These are phyloP conservation scores for Orthochromis indermauri DNA, from an alignment of 2,113 vertebrate genomes.

Conservation along the genomic window DNA sequence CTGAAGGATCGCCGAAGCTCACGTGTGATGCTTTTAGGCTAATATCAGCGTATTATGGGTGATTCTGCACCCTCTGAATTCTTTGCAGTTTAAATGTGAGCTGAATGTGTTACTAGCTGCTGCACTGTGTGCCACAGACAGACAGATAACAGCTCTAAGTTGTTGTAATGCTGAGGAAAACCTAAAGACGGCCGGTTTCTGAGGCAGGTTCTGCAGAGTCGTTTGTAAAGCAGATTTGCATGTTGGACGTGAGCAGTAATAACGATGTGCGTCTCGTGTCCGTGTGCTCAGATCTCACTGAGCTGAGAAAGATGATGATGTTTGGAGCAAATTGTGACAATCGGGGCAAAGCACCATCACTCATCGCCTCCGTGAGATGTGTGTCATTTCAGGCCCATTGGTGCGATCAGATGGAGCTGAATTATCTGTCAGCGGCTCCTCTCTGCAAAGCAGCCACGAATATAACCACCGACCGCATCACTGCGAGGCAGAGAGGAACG, in stretches of 20 bases:
- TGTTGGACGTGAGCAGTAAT: background rate
- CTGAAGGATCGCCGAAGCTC: too few species aligned
- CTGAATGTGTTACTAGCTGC: background rate
- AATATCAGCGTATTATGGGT: accelerated
- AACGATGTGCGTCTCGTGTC: background rate
- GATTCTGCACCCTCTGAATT: background rate
- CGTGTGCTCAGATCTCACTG: background rate
- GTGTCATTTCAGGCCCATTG: background rate
- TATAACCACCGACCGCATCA: background rate
- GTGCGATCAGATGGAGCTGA: background rate
- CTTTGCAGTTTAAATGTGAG: background rate
- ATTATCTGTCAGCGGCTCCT: background rate
- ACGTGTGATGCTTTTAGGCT: accelerated
- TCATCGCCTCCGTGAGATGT: background rate
- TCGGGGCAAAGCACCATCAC: background rate
- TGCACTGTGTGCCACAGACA: background rate
- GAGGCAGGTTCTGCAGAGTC: background rate
- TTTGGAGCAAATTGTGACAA: background rate
- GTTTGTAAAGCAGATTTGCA: background rate
- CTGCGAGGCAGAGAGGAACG: background rate
- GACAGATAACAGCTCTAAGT: background rate
- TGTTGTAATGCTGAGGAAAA: background rate
- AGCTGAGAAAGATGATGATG: background rate
- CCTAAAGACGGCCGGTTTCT: accelerated
- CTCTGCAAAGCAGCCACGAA: background rate